Conservation (phyloP, 1,140 invertebrate species). For the Telenomus remus region DNA sequence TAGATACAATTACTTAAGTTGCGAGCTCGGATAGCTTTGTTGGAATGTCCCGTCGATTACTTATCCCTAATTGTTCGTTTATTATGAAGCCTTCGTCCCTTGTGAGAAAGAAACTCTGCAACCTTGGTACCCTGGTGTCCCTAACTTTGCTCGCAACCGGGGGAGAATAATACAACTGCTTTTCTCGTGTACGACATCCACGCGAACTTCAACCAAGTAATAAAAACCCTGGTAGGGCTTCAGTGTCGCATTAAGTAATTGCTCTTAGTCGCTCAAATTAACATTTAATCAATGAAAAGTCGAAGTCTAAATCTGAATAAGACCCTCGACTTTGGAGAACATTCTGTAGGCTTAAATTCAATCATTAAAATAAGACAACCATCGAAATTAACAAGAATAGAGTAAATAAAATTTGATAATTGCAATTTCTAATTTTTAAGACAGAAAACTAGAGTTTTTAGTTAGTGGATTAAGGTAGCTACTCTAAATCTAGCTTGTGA, state of each 20-base stretch:
- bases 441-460: too few species aligned
- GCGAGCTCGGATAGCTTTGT: conserved; percentile 40
- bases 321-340: too few species aligned
- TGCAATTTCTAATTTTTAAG: too few species aligned
- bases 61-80: conserved; percentile 67
- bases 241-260: conserved; percentile 35
- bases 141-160: conserved; percentile 24
- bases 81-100: conserved; percentile 41
- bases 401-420: too few species aligned
- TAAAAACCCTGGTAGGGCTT: conserved; percentile 38
- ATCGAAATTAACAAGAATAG: too few species aligned
- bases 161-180: conserved; percentile 28
- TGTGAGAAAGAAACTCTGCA: conserved; percentile 39
- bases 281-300: conserved; percentile 9
- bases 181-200: conserved; percentile 18
- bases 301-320: background rate
- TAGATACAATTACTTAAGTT: conserved; percentile 65
- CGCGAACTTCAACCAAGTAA: conserved; percentile 25
- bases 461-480: too few species aligned
- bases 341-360: too few species aligned
- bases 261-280: conserved; percentile 18
- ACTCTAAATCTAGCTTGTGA: background rate
- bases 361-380: too few species aligned
- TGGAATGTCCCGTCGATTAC: conserved; percentile 65
- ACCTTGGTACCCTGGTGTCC: conserved; percentile 37